These are phyloP conservation scores for Drosophila sulfurigaster DNA, from an alignment of 1,140 invertebrate species.

Conservation along the genomic window DNA sequence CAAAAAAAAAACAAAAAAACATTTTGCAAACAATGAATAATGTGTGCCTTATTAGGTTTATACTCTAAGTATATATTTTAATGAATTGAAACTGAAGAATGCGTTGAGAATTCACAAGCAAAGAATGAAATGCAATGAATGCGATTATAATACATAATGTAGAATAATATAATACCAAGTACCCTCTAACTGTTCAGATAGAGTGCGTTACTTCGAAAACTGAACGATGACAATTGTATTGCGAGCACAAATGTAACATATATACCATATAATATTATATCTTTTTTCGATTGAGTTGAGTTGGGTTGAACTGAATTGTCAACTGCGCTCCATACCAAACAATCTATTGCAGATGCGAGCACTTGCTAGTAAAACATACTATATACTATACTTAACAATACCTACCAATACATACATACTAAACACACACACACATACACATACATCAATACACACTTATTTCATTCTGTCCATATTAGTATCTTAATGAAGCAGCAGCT, in stretches of 20 bases:
- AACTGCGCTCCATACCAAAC: conserved; percentile 21
- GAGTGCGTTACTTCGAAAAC: neutral
- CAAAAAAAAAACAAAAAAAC: conserved; percentile 34
- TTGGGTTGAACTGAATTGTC: conserved; percentile 1
- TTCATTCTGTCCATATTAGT: conserved; percentile 54
- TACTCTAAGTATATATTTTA: conserved; percentile 64
- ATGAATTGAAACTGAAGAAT: conserved; percentile 8
- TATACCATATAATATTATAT: conserved; percentile 33
- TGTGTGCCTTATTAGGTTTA: conserved; percentile 85
- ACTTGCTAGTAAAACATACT: conserved; percentile 6
- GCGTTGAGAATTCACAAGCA: conserved; percentile 13
- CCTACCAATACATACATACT: conserved; percentile 17
- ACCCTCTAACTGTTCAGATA: neutral
- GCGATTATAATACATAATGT: conserved; percentile 61
- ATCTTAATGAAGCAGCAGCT: conserved; percentile 19
- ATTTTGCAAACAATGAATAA: conserved; percentile 75
- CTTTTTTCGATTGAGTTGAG: conserved; percentile 21
- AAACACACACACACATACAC: conserved; percentile 9
- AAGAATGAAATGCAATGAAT: neutral
- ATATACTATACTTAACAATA: conserved; percentile 7
- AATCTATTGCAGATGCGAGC: neutral
- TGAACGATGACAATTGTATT: conserved; percentile 8
- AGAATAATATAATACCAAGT: conserved; percentile 63
- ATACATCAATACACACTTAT: conserved; percentile 25
- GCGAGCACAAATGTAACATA: conserved; percentile 49